These are phyloP conservation scores for Xestobium rufovillosum DNA, from an alignment of 2,888 invertebrate genomes.

Conservation along the genomic window DNA sequence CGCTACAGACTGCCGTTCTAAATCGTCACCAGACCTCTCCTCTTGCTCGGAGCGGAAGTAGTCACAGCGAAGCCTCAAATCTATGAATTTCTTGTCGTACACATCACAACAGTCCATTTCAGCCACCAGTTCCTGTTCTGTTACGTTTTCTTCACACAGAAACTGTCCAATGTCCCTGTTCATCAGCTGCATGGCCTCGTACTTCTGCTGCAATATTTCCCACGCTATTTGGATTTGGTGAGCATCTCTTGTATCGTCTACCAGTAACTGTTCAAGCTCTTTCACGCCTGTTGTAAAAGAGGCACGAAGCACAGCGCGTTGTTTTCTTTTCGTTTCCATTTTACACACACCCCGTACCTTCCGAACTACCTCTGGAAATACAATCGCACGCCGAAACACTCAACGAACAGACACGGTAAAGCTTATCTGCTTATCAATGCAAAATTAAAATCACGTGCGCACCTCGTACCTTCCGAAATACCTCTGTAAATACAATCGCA, in stretches of 20 bases:
- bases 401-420: too few relatives aligned
- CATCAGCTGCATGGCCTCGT: slow-evolving; percentile 3
- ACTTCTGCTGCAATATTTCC: slow-evolving; percentile 10
- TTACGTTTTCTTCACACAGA: slow-evolving; percentile 4
- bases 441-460: too few relatives aligned
- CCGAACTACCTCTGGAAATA: too few relatives aligned
- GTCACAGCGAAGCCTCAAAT: too few relatives aligned
- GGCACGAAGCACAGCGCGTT: slow-evolving; percentile 12
- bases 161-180: slow-evolving; percentile 2
- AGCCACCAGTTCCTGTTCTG: slow-evolving; percentile 9
- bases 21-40: too few relatives aligned
- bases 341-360: too few relatives aligned
- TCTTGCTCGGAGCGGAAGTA: too few relatives aligned
- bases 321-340: slow-evolving; percentile 15
- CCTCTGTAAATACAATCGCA: slow-evolving; percentile 4
- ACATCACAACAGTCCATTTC: slow-evolving; percentile 14
- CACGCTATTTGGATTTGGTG: background rate
- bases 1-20: slow-evolving; percentile 3
- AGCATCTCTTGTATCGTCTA: background rate
- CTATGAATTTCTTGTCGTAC: too few relatives aligned
- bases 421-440: too few relatives aligned
- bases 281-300: slow-evolving; percentile 11
- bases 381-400: too few relatives aligned
- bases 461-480: too few relatives aligned
- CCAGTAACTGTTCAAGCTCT: slow-evolving; percentile 12